Evolutionary conservation across 2,113 vertebrate genomes (phyloP).

Genomic region (Semnornis frantzii): DNA sequence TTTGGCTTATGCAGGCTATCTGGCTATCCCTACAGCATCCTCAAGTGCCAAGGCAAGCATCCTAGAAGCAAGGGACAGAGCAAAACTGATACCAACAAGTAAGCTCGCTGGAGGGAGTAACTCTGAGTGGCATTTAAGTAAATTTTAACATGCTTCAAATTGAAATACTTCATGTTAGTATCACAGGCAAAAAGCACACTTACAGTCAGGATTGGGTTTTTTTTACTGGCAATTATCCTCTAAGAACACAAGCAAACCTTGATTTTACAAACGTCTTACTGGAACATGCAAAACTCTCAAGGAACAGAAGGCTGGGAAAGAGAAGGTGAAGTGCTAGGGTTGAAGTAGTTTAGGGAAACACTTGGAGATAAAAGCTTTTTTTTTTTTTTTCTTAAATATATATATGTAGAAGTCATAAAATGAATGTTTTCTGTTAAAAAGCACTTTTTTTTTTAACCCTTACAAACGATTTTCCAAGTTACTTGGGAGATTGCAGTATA

Average conservation of each 20-base stretch:
- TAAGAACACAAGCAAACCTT: constrained; percentile 56
- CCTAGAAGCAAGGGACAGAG: constrained; percentile 7
- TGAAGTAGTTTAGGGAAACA: constrained; percentile 1
- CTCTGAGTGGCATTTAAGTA: neutral
- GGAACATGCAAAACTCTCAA: constrained; percentile 53
- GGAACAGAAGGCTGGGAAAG: neutral
- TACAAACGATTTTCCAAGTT: constrained; percentile 6
- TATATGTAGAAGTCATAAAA: constrained; percentile 13
- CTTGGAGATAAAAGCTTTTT: neutral
- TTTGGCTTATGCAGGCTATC: constrained; percentile 31
- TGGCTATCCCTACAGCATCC: neutral
- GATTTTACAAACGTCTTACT: constrained; percentile 29
- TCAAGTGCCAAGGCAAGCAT: constrained; percentile 8
- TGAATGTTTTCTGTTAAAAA: constrained; percentile 9
- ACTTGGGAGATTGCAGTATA: neutral
- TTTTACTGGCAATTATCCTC: constrained; percentile 29
- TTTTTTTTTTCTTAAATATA: no score
- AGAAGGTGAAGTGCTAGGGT: neutral
- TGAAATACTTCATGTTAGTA: constrained; percentile 28
- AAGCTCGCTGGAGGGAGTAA: neutral
- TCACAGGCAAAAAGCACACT: constrained; percentile 45
- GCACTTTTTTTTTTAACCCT: neutral
- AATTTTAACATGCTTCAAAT: constrained; percentile 54
- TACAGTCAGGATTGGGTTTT: neutral
- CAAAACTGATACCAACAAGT: neutral